Evolutionary conservation across 2,888 invertebrate species (phyloP).

Genomic region (Cerceris rybyensis): DNA sequence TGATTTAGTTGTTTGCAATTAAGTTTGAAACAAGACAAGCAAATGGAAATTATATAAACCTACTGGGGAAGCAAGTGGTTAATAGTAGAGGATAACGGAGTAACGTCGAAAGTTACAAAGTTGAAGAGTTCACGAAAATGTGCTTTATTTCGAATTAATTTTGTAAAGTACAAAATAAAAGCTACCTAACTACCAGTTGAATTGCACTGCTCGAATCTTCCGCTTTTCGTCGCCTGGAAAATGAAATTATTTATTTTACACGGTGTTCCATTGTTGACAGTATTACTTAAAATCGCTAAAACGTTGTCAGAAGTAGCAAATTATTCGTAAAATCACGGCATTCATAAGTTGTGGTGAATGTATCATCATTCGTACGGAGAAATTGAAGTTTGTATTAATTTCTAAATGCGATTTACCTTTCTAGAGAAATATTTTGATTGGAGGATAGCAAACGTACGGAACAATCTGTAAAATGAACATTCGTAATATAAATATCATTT

Average conservation of each 20-base stretch:
- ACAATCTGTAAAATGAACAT: background rate
- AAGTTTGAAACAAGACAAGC: no score
- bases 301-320: constrained; percentile 60
- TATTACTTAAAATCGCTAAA: background rate
- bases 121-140: no score
- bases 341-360: constrained; percentile 58
- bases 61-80: no score
- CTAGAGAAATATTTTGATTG: background rate
- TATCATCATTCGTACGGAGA: constrained; percentile 28
- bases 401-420: constrained; percentile 15
- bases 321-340: constrained; percentile 53
- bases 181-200: no score
- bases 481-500: background rate
- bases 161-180: no score
- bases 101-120: no score
- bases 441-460: background rate
- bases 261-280: background rate
- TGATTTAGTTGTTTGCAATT: no score
- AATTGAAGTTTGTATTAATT: background rate
- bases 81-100: no score
- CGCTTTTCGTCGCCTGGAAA: constrained; percentile 7
- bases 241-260: background rate
- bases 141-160: no score
- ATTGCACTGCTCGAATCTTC: no score
- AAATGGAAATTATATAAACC: no score